Evolutionary conservation across 2,888 invertebrate species (phyloP).

Genomic region (Rhorus exstirpatorius): DNA sequence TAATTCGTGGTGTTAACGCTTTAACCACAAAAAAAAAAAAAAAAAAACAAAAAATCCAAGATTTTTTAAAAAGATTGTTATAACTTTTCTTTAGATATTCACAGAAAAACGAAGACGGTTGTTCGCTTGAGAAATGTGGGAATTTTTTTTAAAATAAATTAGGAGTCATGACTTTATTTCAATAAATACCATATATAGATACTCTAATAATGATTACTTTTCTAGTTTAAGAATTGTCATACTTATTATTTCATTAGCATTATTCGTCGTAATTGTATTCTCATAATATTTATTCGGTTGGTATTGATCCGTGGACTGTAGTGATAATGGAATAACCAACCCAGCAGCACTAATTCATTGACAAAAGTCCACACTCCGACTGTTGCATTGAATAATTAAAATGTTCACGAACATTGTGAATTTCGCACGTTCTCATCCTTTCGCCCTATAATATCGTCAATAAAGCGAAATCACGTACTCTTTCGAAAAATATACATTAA

Average conservation of each 20-base stretch:
- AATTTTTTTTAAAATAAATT: too few species aligned
- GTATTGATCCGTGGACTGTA: neutral
- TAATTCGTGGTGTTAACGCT: too few species aligned
- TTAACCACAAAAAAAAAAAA: too few species aligned
- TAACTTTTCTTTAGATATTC: too few species aligned
- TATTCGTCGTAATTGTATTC: neutral
- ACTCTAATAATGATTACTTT: too few species aligned
- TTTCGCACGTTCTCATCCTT: conserved; percentile 18
- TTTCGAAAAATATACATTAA: neutral
- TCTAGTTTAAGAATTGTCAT: too few species aligned
- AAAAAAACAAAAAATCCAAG: too few species aligned
- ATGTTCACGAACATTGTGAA: conserved; percentile 21
- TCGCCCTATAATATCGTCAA: conserved; percentile 25
- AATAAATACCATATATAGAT: too few species aligned
- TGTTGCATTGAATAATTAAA: neutral
- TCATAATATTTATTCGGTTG: neutral
- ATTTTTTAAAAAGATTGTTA: too few species aligned
- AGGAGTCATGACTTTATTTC: too few species aligned
- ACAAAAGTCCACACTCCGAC: neutral
- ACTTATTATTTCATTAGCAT: neutral
- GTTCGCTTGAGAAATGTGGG: too few species aligned
- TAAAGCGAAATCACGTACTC: conserved; percentile 7
- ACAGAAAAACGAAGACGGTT: too few species aligned
- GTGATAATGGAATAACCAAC: neutral
- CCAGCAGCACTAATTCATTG: neutral